Conservation (phyloP, 2,888 invertebrate genomes). For the Nymphalis c-album region DNA sequence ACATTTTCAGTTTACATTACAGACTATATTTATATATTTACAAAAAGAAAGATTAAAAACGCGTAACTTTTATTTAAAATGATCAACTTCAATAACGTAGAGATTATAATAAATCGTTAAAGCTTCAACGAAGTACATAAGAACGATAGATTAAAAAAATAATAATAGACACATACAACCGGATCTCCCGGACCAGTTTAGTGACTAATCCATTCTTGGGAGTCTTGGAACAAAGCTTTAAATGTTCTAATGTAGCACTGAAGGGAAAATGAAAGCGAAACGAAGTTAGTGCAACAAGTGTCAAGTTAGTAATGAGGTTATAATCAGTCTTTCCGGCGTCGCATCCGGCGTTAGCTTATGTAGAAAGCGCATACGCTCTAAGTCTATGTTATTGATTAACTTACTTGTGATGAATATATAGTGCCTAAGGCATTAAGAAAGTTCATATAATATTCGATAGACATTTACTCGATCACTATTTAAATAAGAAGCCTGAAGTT, state of each 20-base stretch:
- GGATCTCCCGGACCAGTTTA: conserved; percentile 21
- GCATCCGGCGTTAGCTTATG: conserved; percentile 50
- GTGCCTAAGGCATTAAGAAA: neutral
- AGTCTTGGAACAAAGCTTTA: conserved; percentile 24
- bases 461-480: no score
- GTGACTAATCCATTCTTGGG: conserved; percentile 30
- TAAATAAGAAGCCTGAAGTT: no score
- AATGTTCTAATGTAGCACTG: conserved; percentile 26
- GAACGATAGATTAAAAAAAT: neutral
- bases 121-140: neutral
- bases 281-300: conserved; percentile 50
- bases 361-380: conserved; percentile 30
- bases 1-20: no score
- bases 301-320: conserved; percentile 60
- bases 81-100: no score
- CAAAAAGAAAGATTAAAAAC: no score
- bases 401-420: neutral
- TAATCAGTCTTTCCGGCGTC: conserved; percentile 67
- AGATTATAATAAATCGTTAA: neutral
- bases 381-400: conserved; percentile 7
- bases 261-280: conserved; percentile 53
- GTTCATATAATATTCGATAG: neutral
- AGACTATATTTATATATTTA: no score
- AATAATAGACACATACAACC: conserved; percentile 14
- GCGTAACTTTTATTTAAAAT: no score